phyloP scores from a whole-genome alignment of 2,797 vertebrate genomes.

The Acipenser transmontanus region DNA sequence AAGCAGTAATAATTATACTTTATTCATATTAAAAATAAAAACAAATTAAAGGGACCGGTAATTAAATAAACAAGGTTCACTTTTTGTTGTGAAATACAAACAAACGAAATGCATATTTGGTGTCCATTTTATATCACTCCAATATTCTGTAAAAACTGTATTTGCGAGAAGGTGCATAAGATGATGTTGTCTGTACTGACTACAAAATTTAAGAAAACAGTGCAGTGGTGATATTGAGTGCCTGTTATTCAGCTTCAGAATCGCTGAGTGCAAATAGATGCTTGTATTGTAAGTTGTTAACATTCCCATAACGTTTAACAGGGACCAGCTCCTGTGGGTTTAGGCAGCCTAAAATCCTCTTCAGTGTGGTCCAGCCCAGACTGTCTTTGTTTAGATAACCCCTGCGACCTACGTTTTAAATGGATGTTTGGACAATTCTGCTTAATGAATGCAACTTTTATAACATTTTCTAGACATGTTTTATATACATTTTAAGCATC shows the following conservation, averaged over 20 bases:
- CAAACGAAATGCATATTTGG: too few species aligned
- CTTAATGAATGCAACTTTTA: slow-evolving; percentile 55
- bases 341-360: slow-evolving; percentile 71
- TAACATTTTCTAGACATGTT: slow-evolving; percentile 43
- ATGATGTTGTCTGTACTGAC: too few species aligned
- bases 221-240: too few species aligned
- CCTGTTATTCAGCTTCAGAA: slow-evolving; percentile 11
- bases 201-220: too few species aligned
- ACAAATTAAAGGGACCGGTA: too few species aligned
- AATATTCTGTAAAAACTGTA: too few species aligned
- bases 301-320: slow-evolving; percentile 77
- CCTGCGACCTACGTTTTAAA: slow-evolving; percentile 75
- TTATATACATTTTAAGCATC: slow-evolving; percentile 9
- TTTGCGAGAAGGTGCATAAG: too few species aligned
- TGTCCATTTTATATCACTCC: too few species aligned
- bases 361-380: slow-evolving; percentile 84
- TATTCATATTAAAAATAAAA: too few species aligned
- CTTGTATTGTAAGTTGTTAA: slow-evolving; percentile 60
- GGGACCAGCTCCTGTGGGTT: slow-evolving; percentile 66
- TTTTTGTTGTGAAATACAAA: too few species aligned
- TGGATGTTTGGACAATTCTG: slow-evolving; percentile 66
- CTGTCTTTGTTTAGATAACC: slow-evolving; percentile 92
- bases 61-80: too few species aligned
- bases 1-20: too few species aligned
- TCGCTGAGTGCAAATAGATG: slow-evolving; percentile 32